Base-by-base conservation (phyloP, 2,888 invertebrate species). In the Cylloceria caligata region DNA sequence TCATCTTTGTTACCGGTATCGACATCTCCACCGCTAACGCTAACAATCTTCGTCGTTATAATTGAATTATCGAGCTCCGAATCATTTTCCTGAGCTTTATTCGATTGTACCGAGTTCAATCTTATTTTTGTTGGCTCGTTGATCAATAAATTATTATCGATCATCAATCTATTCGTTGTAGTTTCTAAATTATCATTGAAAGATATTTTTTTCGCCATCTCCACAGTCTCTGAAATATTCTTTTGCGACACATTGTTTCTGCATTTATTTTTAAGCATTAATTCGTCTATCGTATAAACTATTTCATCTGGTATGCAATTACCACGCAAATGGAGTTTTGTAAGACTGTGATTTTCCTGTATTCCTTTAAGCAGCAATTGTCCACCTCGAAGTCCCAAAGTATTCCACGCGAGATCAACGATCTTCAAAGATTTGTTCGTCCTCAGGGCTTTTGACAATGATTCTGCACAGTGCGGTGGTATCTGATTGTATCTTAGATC, bases 401-500 rank as follows among this genome's bases (percentile, higher is more conserved):
- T 90, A 80, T 93, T 93, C 92, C 93, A 93, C 2, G 92, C 87
- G 11, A 93, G 80, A 81, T 93, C 92, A 0, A 93, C 60, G 24
- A 68, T 84, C 73, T 88, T 90, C 24, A 93, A 78, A 0, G 88
- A 88, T 80, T 89, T 92, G 71, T 93, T 93, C 16, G 77, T 84
- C 30, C 85, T 88, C 2, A 93, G 57, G 2, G 90, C 88, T 77
- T 86, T 86, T 0, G 89, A 85, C 13, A 93, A 71, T 7, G 90
- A 86, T 21, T 89, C 86, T 0, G 91, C 90, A 68, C 90, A 91
- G 11, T 89, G 86, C 1, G 91, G 89, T 1, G 90, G 88, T 2
- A 93, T 88, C 76, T 93, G 93, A 85, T 93, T 93, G 81, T 93
- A 93, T 36, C 91, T 84, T 5, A 93, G 79, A 84, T 93, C 92